A percentile compares a stretch with the other conserved stretches of the same genome.
Conservation (phyloP, 2,888 invertebrate species). For the Tetramorium bicarinatum region DNA sequence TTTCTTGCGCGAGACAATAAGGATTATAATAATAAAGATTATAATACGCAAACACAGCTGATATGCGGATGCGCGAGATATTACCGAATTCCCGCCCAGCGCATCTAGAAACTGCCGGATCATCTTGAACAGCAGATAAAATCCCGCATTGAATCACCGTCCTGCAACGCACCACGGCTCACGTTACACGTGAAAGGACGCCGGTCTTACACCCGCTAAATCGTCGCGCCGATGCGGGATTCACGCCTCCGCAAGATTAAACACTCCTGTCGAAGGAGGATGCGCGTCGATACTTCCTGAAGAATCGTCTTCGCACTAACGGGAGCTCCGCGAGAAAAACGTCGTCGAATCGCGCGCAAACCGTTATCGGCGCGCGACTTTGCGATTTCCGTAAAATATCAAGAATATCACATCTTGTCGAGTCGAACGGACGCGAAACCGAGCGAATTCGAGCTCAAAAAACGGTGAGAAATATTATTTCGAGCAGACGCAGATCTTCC, state of each 20-base stretch:
- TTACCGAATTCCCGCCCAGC: slow-evolving; percentile 74
- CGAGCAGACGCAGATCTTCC: background rate
- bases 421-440: background rate
- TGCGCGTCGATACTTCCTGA: slow-evolving; percentile 1
- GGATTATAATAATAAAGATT: too few species aligned
- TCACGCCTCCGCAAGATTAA: slow-evolving; percentile 20
- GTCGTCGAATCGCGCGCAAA: background rate
- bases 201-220: background rate
- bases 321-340: slow-evolving; percentile 6
- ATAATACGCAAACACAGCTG: background rate
- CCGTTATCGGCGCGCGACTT: slow-evolving; percentile 5
- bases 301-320: slow-evolving; percentile 8
- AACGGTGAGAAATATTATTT: background rate
- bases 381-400: background rate
- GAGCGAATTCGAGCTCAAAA: background rate
- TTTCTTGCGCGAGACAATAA: background rate
- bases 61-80: background rate
- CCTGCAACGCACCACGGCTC: slow-evolving; percentile 25
- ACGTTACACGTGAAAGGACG: slow-evolving; percentile 19
- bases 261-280: background rate
- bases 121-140: slow-evolving; percentile 59
- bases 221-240: background rate
- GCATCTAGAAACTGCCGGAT: slow-evolving; percentile 73
- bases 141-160: slow-evolving; percentile 36
- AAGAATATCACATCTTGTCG: background rate